phyloP scores from a whole-genome alignment of 2,888 invertebrate species.

The Meloe dianella region DNA sequence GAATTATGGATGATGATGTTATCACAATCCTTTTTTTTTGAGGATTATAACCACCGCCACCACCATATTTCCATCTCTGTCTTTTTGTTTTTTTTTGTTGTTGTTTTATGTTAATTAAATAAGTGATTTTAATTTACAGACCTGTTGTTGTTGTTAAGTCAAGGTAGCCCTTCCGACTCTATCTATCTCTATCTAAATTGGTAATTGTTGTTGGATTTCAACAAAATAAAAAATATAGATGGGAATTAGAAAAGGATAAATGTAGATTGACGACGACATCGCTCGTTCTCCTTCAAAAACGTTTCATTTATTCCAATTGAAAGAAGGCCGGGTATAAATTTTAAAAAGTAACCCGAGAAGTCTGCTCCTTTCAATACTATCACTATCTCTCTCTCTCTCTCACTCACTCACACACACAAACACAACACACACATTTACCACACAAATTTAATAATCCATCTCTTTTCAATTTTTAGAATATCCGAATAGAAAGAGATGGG shows the following conservation, averaged over 20 bases:
- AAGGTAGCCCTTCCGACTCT: background rate
- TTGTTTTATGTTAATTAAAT: background rate
- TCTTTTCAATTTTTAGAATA: no score
- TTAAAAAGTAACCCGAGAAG: constrained; percentile 34
- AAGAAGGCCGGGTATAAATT: constrained; percentile 33
- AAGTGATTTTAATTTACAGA: background rate
- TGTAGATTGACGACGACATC: background rate
- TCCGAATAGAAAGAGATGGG: background rate
- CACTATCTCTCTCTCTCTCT: background rate
- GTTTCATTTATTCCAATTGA: constrained; percentile 31
- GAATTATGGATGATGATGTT: constrained; percentile 13
- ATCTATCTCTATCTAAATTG: background rate
- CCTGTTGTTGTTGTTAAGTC: no score
- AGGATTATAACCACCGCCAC: constrained; percentile 17
- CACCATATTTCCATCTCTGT: constrained; percentile 20
- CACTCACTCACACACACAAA: constrained; percentile 9
- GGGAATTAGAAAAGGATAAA: background rate
- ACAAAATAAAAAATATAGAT: no score
- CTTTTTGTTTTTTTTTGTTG: background rate
- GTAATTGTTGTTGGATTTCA: no score
- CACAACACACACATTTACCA: no score
- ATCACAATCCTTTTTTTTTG: constrained; percentile 17
- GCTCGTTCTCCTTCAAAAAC: constrained; percentile 29
- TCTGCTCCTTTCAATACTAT: constrained; percentile 21
- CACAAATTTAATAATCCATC: no score